These are phyloP conservation scores for Microcebus ravelobensis DNA, from an alignment of 2,113 vertebrate species.

Conservation along the genomic window DNA sequence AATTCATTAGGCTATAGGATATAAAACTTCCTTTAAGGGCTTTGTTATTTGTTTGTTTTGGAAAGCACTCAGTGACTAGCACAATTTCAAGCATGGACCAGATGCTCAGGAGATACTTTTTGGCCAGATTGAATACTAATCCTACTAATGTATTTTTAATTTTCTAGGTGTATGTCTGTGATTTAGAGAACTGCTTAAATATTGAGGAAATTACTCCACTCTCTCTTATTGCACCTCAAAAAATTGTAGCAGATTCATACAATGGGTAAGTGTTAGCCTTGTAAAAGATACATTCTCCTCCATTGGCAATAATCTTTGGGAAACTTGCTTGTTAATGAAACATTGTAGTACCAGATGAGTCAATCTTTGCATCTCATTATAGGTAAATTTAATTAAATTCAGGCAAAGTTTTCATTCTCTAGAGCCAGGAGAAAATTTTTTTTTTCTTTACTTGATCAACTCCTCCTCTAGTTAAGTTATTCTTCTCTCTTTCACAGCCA, in stretches of 20 bases:
- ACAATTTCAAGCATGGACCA: background rate
- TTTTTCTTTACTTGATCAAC: background rate
- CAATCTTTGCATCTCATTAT: background rate
- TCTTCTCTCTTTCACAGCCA: background rate
- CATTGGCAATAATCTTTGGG: background rate
- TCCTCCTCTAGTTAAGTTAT: background rate
- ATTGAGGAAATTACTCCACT: conserved; percentile 80
- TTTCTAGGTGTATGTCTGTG: conserved; percentile 83
- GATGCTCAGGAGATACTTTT: background rate
- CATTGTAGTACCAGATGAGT: background rate
- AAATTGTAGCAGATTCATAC: conserved; percentile 86
- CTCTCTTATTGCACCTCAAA: conserved; percentile 75
- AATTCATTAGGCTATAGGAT: background rate
- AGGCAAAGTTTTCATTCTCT: conserved; percentile 27
- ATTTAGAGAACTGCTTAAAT: conserved; percentile 83
- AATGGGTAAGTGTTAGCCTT: conserved; percentile 84
- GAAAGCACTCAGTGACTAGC: background rate
- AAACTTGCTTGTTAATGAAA: background rate
- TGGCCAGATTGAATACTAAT: background rate
- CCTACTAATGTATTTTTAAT: conserved; percentile 39
- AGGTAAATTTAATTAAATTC: conserved; percentile 30
- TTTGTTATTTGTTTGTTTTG: background rate
- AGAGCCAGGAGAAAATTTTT: conserved; percentile 7
- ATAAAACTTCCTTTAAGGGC: background rate
- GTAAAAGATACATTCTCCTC: background rate